phyloP scores from a whole-genome alignment of 2,888 invertebrate genomes.

The Synanthedon formicaeformis region DNA sequence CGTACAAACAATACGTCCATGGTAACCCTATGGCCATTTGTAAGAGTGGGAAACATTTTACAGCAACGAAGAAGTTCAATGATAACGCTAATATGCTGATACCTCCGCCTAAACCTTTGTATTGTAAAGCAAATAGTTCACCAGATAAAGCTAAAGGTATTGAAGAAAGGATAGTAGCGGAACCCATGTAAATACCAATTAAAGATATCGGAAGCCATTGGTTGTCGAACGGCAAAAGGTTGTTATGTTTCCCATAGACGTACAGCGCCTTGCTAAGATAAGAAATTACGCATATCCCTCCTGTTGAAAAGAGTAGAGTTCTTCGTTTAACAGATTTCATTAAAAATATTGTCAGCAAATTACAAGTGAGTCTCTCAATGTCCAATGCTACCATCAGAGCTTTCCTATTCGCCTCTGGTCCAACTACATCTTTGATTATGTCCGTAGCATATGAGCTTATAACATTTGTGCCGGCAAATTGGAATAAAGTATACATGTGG shows the following conservation, averaged over 20 bases:
- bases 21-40: conserved; percentile 60
- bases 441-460: conserved; percentile 77
- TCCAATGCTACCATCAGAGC: conserved; percentile 75
- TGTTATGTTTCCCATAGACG: conserved; percentile 41
- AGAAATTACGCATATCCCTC: conserved; percentile 67
- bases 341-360: conserved; percentile 71
- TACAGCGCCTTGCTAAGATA: conserved; percentile 67
- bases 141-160: conserved; percentile 80
- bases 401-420: conserved; percentile 72
- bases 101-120: conserved; percentile 75
- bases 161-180: conserved; percentile 70
- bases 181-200: conserved; percentile 68
- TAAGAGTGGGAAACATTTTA: conserved; percentile 75
- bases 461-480: conserved; percentile 78
- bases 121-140: conserved; percentile 75
- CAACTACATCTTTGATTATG: conserved; percentile 71
- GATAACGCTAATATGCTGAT: conserved; percentile 73
- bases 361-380: conserved; percentile 71
- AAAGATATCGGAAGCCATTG: conserved; percentile 62
- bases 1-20: conserved; percentile 73
- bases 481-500: conserved; percentile 74
- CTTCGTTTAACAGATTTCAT: conserved; percentile 72
- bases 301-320: conserved; percentile 70
- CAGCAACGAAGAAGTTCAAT: conserved; percentile 74
- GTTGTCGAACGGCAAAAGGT: conserved; percentile 33